phyloP scores from a whole-genome alignment of 2,888 invertebrate genomes.

The Lasioglossum lativentre region DNA sequence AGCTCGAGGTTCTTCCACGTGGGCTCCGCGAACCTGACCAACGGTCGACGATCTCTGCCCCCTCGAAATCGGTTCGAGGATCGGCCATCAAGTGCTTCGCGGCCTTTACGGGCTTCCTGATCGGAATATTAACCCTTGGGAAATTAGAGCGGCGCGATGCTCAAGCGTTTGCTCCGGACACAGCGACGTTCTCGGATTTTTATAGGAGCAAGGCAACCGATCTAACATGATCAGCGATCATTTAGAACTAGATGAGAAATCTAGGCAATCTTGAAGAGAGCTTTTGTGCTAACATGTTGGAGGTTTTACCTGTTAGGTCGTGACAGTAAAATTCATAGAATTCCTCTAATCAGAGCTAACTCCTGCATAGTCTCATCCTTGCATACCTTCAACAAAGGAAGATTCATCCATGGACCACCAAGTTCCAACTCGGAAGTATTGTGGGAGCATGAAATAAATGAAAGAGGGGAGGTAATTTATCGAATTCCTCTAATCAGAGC shows the following conservation, averaged over 20 bases:
- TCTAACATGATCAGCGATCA: not conserved
- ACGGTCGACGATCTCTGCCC: conserved; percentile 53
- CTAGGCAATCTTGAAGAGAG: not conserved
- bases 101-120: conserved; percentile 21
- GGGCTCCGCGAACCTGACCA: conserved; percentile 51
- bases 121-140: not conserved
- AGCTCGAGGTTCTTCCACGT: conserved; percentile 44
- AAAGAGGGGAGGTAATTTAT: too few relatives aligned
- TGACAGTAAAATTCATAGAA: too few relatives aligned
- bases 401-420: not conserved
- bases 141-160: not conserved
- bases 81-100: conserved; percentile 37
- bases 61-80: conserved; percentile 56
- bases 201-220: not conserved
- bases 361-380: too few relatives aligned
- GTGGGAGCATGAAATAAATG: too few relatives aligned
- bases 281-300: not conserved
- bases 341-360: too few relatives aligned
- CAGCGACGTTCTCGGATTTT: not conserved
- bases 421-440: too few relatives aligned
- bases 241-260: not conserved
- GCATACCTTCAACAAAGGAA: not conserved
- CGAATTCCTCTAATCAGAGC: too few relatives aligned
- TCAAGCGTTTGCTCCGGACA: not conserved
- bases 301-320: too few relatives aligned